A percentile compares a stretch with the other conserved stretches of the same genome.
Conservation (phyloP, 1,140 invertebrate genomes). For the Drosophila insularis region DNA sequence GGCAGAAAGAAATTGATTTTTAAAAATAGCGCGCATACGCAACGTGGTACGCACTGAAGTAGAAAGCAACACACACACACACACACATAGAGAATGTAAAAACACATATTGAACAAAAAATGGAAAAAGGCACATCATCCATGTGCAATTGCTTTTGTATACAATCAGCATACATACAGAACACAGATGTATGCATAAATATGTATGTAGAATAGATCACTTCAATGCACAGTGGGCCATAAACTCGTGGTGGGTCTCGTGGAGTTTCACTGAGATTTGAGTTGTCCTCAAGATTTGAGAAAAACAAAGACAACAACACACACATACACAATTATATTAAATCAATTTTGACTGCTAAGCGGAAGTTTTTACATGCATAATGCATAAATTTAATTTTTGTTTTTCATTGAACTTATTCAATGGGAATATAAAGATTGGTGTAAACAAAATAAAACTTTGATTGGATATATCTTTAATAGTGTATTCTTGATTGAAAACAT, state of each 20-base stretch:
- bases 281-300: background rate
- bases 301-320: background rate
- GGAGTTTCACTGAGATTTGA: background rate
- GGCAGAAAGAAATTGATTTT: conserved; percentile 79
- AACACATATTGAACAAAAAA: background rate
- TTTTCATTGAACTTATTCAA: conserved; percentile 17
- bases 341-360: conserved; percentile 23
- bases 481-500: too few relatives aligned
- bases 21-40: conserved; percentile 79
- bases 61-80: conserved; percentile 39
- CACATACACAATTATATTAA: background rate
- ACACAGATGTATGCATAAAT: conserved; percentile 2
- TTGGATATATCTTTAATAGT: too few relatives aligned
- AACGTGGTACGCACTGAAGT: conserved; percentile 77
- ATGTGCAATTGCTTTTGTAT: conserved; percentile 28
- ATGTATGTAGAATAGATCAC: conserved; percentile 35
- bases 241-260: too few relatives aligned
- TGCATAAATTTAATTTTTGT: conserved; percentile 50
- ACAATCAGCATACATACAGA: too few relatives aligned
- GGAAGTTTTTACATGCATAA: conserved; percentile 1
- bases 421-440: too few relatives aligned
- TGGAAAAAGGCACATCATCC: conserved; percentile 6
- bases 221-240: conserved; percentile 21
- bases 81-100: background rate
- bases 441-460: too few relatives aligned